Evolutionary conservation across 2,113 vertebrate species (phyloP).

Genomic region (Rhinogobius similis): DNA sequence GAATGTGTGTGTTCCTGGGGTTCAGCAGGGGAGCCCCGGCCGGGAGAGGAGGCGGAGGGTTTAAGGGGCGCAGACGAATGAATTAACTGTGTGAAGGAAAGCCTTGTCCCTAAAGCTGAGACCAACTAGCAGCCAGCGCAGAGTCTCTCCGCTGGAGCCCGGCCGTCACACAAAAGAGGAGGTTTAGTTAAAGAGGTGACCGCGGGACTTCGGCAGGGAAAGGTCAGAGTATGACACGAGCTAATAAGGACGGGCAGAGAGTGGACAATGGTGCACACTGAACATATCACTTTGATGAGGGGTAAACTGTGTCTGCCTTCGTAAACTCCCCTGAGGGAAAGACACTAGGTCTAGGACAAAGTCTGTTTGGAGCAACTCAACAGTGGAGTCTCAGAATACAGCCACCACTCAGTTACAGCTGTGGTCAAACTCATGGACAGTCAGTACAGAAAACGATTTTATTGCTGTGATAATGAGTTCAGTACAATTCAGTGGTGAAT

Average conservation of each 20-base stretch:
- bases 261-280: slow-evolving; percentile 19
- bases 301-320: slow-evolving; percentile 24
- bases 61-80: slow-evolving; percentile 49
- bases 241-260: slow-evolving; percentile 47
- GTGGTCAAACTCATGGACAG: neutral
- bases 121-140: slow-evolving; percentile 35
- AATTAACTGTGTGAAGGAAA: slow-evolving; percentile 69
- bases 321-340: slow-evolving; percentile 8
- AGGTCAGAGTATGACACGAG: slow-evolving; percentile 58
- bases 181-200: slow-evolving; percentile 37
- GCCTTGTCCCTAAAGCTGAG: slow-evolving; percentile 61
- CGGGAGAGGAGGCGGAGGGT: slow-evolving; percentile 24
- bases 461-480: neutral
- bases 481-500: neutral
- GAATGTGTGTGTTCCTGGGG: slow-evolving; percentile 46
- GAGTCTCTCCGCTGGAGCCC: slow-evolving; percentile 33
- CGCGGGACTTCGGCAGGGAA: slow-evolving; percentile 33
- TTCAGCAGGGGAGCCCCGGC: slow-evolving; percentile 3
- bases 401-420: neutral
- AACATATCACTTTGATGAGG: slow-evolving; percentile 38
- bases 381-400: neutral
- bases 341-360: neutral
- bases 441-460: neutral
- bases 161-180: slow-evolving; percentile 46
- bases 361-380: neutral